Base-by-base conservation (phyloP, 2,888 invertebrate genomes). In the Oxycera nigricornis region DNA sequence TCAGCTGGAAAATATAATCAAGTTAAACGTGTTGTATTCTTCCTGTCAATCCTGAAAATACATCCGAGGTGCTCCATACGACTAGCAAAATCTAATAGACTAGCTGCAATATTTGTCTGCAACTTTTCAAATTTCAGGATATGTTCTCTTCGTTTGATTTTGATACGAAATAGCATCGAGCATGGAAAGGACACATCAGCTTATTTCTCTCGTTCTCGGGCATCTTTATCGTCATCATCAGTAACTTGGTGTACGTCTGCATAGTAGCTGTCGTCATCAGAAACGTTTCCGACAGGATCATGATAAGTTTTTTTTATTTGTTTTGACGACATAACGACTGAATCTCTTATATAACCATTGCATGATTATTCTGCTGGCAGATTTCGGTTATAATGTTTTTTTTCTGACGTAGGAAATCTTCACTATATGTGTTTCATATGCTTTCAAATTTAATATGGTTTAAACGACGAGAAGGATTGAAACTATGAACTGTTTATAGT, bases 51-150 rank as follows among this genome's bases (percentile, higher is more conserved):
- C 26, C 62, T 35, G 20, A 17, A 39, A 31, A 62, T 35, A n/a
- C 20, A 31, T 35, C 62, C 31, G 35, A 17, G 24, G n/a, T 22
- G 9, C 28, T 59, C 59, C n/a, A 41, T 35, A 39, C 46, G 55
- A 2, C 11, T 11, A 65, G 22, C 39, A 24, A 31, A 65, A 39
- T n/a, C 65, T 65, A 65, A 65, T 65, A 14, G 65, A 65, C 65
- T 65, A 22, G 41, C 65, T 65, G 65, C 65, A 65, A 65, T 65
- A 65, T 65, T 65, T 65, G 65, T 65, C 65, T 65, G 39, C 65
- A 65, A 61, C 61, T 61, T 61, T 61, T 61, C 61, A 59, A 61
- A 65, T 65, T 65, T 39, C 65, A 65, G 4, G 62, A 31, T 14
- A 30, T 59, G 26, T 59, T 24, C 55, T 55, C 9, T 55, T 55